These are phyloP conservation scores for Platycheirus rosarum DNA, from an alignment of 2,888 invertebrate species.

Conservation along the genomic window DNA sequence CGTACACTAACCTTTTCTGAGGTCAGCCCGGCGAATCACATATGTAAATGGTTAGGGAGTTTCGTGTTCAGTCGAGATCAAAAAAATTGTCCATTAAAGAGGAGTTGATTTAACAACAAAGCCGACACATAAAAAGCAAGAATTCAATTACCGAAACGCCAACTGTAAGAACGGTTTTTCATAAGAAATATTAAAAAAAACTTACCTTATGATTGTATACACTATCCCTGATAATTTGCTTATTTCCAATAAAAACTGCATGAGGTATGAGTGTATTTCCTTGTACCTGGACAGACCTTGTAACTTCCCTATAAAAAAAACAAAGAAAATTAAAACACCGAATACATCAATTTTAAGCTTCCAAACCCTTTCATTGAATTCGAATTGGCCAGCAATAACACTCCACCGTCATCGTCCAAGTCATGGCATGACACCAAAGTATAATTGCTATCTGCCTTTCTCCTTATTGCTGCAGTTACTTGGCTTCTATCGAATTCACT, in stretches of 20 bases:
- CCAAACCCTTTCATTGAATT: conserved; percentile 85
- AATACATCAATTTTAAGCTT: conserved; percentile 10
- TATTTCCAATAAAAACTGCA: conserved; percentile 85
- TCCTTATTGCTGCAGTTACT: conserved; percentile 85
- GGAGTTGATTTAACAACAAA: too few relatives aligned
- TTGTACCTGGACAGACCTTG: conserved; percentile 83
- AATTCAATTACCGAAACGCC: too few relatives aligned
- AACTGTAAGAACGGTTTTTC: too few relatives aligned
- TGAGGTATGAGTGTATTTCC: conserved; percentile 84
- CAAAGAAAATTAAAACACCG: not conserved
- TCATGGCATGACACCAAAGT: conserved; percentile 86
- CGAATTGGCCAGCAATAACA: conserved; percentile 87
- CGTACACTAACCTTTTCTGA: too few relatives aligned
- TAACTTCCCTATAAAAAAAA: conserved; percentile 79
- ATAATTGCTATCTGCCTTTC: conserved; percentile 85
- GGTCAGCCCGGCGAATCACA: too few relatives aligned
- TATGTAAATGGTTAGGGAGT: too few relatives aligned
- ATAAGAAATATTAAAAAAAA: too few relatives aligned
- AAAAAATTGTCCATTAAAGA: too few relatives aligned
- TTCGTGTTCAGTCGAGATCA: too few relatives aligned
- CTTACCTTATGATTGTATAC: conserved; percentile 86
- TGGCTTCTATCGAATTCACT: conserved; percentile 84
- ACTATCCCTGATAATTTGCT: conserved; percentile 88
- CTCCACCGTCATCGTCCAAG: conserved; percentile 80
- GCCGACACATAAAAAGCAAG: too few relatives aligned